Conservation (phyloP, 2,113 vertebrate species). For the Sebastes fasciatus region DNA sequence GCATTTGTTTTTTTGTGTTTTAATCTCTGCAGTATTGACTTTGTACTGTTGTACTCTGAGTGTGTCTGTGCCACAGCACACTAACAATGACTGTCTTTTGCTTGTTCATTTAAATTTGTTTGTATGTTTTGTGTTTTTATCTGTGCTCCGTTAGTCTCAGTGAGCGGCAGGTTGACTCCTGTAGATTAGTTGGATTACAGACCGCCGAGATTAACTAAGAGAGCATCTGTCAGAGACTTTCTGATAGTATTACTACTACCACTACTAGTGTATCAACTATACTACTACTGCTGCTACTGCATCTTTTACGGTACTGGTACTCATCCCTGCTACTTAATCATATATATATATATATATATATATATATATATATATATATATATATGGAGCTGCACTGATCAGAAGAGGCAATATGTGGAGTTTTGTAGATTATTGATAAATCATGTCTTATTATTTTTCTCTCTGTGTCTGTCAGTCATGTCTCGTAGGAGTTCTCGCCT, state of each 20-base stretch:
- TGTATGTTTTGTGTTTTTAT: background rate
- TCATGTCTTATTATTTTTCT: background rate
- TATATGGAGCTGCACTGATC: too few relatives aligned
- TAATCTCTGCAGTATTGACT: background rate
- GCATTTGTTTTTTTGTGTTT: background rate
- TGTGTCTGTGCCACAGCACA: background rate
- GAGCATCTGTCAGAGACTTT: constrained; percentile 61
- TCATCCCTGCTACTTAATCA: too few relatives aligned
- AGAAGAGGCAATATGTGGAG: too few relatives aligned
- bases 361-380: too few relatives aligned
- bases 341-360: too few relatives aligned
- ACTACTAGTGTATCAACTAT: background rate
- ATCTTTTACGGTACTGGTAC: background rate
- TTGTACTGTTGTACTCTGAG: background rate
- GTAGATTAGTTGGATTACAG: constrained; percentile 72
- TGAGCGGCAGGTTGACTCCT: constrained; percentile 1
- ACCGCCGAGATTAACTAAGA: constrained; percentile 51
- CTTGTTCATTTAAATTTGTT: background rate
- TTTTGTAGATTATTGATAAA: background rate
- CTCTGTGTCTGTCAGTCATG: constrained; percentile 67
- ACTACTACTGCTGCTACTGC: background rate
- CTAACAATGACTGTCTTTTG: too few relatives aligned
- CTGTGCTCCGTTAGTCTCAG: background rate
- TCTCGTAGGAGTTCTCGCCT: constrained; percentile 87
- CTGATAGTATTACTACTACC: background rate